Evolutionary conservation across 2,113 vertebrate genomes (phyloP).

Genomic region (Amphilophus citrinellus): DNA sequence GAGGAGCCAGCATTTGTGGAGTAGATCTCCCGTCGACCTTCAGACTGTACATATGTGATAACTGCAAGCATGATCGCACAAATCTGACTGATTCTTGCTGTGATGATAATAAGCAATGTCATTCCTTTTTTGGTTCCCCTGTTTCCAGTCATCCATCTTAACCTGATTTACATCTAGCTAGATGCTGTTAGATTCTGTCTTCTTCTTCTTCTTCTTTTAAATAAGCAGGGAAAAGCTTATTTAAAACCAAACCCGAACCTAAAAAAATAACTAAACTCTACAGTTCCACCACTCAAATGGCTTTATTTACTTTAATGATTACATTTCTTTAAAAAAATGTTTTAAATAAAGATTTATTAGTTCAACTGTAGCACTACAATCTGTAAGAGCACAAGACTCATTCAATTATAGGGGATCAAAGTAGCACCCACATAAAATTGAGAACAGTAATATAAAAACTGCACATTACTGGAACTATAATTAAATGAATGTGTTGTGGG

Average conservation of each 20-base stretch:
- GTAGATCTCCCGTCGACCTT: background rate
- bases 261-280: background rate
- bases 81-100: background rate
- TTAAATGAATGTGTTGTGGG: background rate
- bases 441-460: background rate
- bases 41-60: constrained; percentile 11
- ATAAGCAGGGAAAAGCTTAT: no score
- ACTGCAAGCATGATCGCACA: constrained; percentile 39
- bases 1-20: background rate
- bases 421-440: background rate
- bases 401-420: background rate
- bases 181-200: background rate
- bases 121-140: background rate
- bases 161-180: background rate
- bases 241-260: no score
- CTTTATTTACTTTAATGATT: background rate
- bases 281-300: background rate
- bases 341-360: background rate
- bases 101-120: constrained; percentile 17
- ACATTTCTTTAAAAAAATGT: background rate
- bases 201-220: background rate
- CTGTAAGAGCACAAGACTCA: constrained; percentile 42
- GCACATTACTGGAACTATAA: background rate
- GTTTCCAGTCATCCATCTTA: background rate
- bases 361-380: background rate